A percentile compares a stretch with the other conserved stretches of the same genome.
These are phyloP conservation scores for Lepidonotus clava DNA, from an alignment of 2,888 invertebrate genomes.

Conservation along the genomic window DNA sequence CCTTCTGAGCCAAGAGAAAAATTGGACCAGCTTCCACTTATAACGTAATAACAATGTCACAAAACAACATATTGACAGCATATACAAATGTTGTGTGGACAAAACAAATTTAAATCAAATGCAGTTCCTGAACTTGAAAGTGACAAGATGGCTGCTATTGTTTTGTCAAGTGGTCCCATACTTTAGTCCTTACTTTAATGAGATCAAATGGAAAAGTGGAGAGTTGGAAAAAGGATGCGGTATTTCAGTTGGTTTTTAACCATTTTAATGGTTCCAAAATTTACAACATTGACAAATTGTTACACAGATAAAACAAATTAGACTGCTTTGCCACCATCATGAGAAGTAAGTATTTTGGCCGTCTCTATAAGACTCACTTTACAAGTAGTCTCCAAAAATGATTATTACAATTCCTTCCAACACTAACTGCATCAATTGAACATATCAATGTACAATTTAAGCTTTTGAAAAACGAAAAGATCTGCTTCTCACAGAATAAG, in stretches of 20 bases:
- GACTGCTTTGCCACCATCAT: slow-evolving; percentile 47
- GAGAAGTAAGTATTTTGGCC: slow-evolving; percentile 46
- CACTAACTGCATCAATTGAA: slow-evolving; percentile 38
- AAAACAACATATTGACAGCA: slow-evolving; percentile 24
- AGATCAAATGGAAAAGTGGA: slow-evolving; percentile 43
- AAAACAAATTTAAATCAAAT: slow-evolving; percentile 6
- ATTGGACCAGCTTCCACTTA: background rate
- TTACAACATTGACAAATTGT: slow-evolving; percentile 54
- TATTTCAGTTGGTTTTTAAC: slow-evolving; percentile 53
- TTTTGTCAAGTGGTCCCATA: slow-evolving; percentile 26
- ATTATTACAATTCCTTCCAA: background rate
- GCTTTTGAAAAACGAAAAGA: slow-evolving; percentile 21
- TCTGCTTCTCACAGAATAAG: slow-evolving; percentile 1
- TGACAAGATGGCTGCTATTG: slow-evolving; percentile 10
- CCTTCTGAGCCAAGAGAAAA: background rate
- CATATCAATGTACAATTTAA: slow-evolving; percentile 50
- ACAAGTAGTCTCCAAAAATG: slow-evolving; percentile 47
- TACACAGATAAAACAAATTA: slow-evolving; percentile 47
- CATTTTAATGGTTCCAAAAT: slow-evolving; percentile 54
- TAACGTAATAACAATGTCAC: background rate
- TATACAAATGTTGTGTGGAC: slow-evolving; percentile 3
- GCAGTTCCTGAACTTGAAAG: slow-evolving; percentile 26
- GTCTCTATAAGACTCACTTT: slow-evolving; percentile 47
- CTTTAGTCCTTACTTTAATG: background rate
- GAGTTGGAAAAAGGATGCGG: slow-evolving; percentile 50